Evolutionary conservation across 2,113 vertebrate genomes (phyloP), one percentile per base, ranked within the genome.

Genomic region (Nicator chloris): DNA sequence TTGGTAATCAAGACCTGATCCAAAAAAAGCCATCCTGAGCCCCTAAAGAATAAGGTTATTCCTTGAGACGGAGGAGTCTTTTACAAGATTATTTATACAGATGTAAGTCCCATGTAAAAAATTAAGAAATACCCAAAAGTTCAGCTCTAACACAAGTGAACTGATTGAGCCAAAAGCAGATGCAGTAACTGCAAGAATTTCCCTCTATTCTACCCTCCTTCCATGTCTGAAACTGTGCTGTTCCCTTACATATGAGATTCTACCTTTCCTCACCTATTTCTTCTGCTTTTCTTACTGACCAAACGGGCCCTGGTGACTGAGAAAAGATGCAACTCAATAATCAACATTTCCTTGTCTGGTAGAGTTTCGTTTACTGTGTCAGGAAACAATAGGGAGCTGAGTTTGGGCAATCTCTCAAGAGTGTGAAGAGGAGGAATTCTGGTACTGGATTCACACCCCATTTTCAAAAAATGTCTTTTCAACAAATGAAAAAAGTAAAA

Each of bases 31-130:
- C 47, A 80, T 27, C 64, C 27, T 5, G 2, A 88, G 15, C 28
- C 71, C 68, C 75, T 80, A 45, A 90, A 90, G 85, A 90, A 50
- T 80, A 87, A 94, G 61, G 73, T 73, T 91, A 90, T 50, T 90
- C 50, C 86, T 80, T 66, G 59, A 87, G 78, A 87, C 92, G 71
- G 81, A 82, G 13, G 31, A 89, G 26, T 35, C 40, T 93, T 94
- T 92, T 53, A 83, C 24, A 70, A 81, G 51, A 66, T 78, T 93
- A 70, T 93, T 96, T 92, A 51, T 78, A 92, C 86, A 92, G 86
- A 90, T 90, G 82, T 59, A 64, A 81, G 24, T 60, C 56, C 59
- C 42, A 75, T 39, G 15, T 59, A 83, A 86, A 96, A 88, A 40
- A 75, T 54, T 64, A 64, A 91, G 65, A 71, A 88, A 45, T n/a